These are phyloP conservation scores for Eudasyphora cyanicolor DNA, from an alignment of 2,888 invertebrate genomes.

Conservation along the genomic window DNA sequence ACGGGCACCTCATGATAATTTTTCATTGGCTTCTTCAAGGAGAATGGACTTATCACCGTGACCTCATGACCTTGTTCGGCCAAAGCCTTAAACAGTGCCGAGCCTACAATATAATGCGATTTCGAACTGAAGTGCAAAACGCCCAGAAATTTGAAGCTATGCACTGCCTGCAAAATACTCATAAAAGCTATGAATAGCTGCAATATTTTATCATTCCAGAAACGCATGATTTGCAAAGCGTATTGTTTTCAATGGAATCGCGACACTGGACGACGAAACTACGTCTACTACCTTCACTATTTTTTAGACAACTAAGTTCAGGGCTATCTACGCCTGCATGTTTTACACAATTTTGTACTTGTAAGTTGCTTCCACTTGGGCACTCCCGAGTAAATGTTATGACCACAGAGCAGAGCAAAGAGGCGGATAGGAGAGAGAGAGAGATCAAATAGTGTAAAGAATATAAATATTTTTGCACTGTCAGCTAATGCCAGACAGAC, in stretches of 20 bases:
- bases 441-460: too few relatives aligned
- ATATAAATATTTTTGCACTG: too few relatives aligned
- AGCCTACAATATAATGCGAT: slow-evolving; percentile 76
- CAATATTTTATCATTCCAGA: slow-evolving; percentile 43
- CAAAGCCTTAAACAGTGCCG: slow-evolving; percentile 75
- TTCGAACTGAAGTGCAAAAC: slow-evolving; percentile 71
- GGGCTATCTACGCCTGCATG: neutral
- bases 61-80: slow-evolving; percentile 77
- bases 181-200: slow-evolving; percentile 47
- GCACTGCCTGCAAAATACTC: slow-evolving; percentile 2
- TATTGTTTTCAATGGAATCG: neutral
- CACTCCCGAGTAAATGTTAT: neutral
- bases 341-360: too few relatives aligned
- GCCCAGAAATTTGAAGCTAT: slow-evolving; percentile 71
- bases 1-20: slow-evolving; percentile 71
- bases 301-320: neutral
- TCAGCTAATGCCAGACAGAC: too few relatives aligned
- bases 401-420: neutral
- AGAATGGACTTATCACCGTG: slow-evolving; percentile 74
- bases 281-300: neutral
- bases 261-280: neutral
- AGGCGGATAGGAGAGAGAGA: too few relatives aligned
- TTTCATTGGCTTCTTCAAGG: slow-evolving; percentile 70
- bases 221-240: slow-evolving; percentile 36
- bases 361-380: neutral